Base-by-base conservation (phyloP, 2,113 vertebrate species). In the Myxocyprinus asiaticus region DNA sequence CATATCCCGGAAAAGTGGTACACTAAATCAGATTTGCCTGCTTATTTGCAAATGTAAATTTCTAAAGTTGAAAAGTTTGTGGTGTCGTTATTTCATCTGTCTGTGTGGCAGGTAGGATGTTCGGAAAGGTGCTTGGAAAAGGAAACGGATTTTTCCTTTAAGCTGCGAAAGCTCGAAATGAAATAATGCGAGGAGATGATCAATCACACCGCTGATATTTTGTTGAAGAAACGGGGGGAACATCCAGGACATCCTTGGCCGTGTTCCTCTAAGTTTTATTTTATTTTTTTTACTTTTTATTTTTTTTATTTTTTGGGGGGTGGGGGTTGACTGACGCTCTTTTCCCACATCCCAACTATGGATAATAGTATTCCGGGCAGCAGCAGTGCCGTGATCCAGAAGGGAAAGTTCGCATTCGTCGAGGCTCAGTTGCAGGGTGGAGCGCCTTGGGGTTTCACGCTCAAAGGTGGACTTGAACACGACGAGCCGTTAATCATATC, bases 361-460 rank as follows among this genome's bases (percentile, higher is more conserved):
- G 84, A 86, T 63, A 83, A 63, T 74, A 77, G 74, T 65, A 76
- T 76, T 9, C 67, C 66, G 50, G 79, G 82, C 77, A 85, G 87
- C 87, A 78, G 80, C 68, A 64, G 87, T 87, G 82, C 87, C 73
- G 70, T 67, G 82, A 82, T 76, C 62, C 73, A 76, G 9, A 53
- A 55, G 73, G 93, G 89, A 81, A 89, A 92, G 83, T 93, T 91
- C 65, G 79, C 93, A 84, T 93, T 95, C 85, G 87, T 98, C 88
- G 93, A 97, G 90, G 94, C 90, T 5, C 90, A 91, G 85, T 92
- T 98, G n/a, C 93, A 93, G 66, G 97, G 97, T 82, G 97, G 96
- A 1, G 94, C 96, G 7, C 96, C 96, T 48, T 98, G 97, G 97
- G 97, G 96, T 77, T 99, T 99, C 91, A 96, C 95, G 12, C 83